Percentiles rank a stretch among this genome's conserved stretches.
phyloP scores from a whole-genome alignment of 2,888 invertebrate species.

The Eupithecia dodoneata region DNA sequence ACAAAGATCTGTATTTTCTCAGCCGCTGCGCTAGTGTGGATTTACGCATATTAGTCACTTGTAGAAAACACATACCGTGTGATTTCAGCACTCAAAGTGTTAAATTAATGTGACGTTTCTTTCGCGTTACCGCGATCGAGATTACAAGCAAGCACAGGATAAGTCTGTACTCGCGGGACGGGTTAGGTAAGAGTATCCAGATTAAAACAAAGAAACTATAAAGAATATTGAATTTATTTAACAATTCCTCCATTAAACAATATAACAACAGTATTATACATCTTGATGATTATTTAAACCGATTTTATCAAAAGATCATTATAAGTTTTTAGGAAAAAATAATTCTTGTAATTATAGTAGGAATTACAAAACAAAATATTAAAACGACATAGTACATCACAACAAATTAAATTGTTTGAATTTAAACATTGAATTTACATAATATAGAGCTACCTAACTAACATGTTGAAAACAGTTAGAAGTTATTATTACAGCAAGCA shows the following conservation, averaged over 20 bases:
- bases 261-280: constrained; percentile 65
- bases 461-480: background rate
- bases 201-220: constrained; percentile 41
- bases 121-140: background rate
- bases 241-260: constrained; percentile 73
- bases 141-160: background rate
- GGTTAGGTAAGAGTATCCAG: background rate
- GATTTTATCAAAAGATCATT: constrained; percentile 38
- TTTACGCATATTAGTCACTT: too few relatives aligned
- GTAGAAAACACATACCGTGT: too few relatives aligned
- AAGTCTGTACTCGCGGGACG: too few relatives aligned
- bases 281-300: constrained; percentile 43
- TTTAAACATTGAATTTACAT: background rate
- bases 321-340: background rate
- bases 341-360: background rate
- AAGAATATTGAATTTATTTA: constrained; percentile 77
- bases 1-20: too few relatives aligned
- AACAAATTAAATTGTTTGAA: background rate
- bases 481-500: constrained; percentile 3
- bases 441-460: background rate
- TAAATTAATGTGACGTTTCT: background rate
- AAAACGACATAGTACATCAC: background rate
- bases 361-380: background rate
- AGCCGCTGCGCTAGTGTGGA: too few relatives aligned
- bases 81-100: too few relatives aligned